Base-by-base conservation (phyloP, 2,113 vertebrate species). In the Pterophyllum scalare region DNA sequence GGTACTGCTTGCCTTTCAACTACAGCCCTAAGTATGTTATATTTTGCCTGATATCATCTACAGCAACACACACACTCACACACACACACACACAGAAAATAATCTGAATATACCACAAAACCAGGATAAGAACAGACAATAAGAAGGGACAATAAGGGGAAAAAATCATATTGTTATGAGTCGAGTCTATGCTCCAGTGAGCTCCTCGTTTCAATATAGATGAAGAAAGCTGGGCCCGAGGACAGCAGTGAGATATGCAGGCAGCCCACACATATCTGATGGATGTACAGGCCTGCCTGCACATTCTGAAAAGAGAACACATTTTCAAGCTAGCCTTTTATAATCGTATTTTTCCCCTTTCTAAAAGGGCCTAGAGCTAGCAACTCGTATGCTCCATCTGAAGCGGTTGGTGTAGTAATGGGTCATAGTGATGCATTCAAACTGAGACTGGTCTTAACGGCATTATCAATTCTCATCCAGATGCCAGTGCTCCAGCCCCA, bases 401-500 rank as follows among this genome's bases (percentile, higher is more conserved):
- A 94, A 95, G 93, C 87, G 87, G 80, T 84, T 91, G 91, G 85
- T 89, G 90, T 92, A 76, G 93, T 94, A 94, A 95, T 94, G 94
- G 95, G 93, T 96, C 94, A 95, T 93, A 91, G 93, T 90, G 91
- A 95, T 93, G 93, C 93, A 94, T 95, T 95, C 88, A 93, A 92
- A 94, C 90, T 92, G 79, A 89, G 89, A 95, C 91, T 88, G 85
- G 89, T n/a, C 92, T 95, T 94, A 95, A 96, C 95, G 95, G 93
- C 94, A 92, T 94, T 95, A 96, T 95, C 95, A 94, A 95, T 96
- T 96, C 94, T 95, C 93, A 93, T 93, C 93, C 92, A 94, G 94
- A 93, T 94, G n/a, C n/a, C n/a, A 95, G 90, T 88, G 89, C 79
- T 90, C 91, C 59, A 86, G 93, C 89, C 87, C 85, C 91, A 93